Conservation (phyloP, 2,113 vertebrate species). For the Ameiurus melas region DNA sequence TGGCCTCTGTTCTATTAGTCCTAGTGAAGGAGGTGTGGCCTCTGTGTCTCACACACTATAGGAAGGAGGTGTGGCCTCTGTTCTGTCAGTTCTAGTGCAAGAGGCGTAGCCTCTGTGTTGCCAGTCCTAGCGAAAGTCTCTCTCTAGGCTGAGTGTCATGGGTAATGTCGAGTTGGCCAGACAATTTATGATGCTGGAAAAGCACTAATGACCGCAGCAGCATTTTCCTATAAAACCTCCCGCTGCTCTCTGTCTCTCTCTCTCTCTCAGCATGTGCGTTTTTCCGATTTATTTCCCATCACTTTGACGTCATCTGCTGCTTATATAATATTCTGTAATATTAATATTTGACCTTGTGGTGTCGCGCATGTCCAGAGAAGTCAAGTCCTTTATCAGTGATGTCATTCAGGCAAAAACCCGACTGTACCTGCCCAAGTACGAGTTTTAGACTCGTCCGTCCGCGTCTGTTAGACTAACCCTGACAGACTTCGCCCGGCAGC, state of each 20-base stretch:
- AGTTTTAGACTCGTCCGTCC: background rate
- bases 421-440: background rate
- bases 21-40: background rate
- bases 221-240: slow-evolving; percentile 9
- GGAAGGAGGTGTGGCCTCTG: too few species aligned
- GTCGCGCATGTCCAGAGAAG: background rate
- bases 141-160: slow-evolving; percentile 38
- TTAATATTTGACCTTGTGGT: background rate
- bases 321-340: background rate
- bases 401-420: background rate
- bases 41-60: background rate
- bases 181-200: slow-evolving; percentile 52
- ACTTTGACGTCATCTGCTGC: background rate
- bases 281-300: background rate
- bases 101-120: too few species aligned
- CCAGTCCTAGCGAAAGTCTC: too few species aligned
- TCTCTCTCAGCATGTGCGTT: too few species aligned
- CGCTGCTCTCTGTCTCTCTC: background rate
- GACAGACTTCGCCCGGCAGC: background rate
- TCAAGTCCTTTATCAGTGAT: background rate
- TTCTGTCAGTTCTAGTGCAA: too few species aligned
- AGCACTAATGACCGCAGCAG: slow-evolving; percentile 13
- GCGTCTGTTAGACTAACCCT: background rate
- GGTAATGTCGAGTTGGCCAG: slow-evolving; percentile 45
- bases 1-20: background rate